Conservation (phyloP, 1,140 invertebrate species). For the Drosophila ironensis region DNA sequence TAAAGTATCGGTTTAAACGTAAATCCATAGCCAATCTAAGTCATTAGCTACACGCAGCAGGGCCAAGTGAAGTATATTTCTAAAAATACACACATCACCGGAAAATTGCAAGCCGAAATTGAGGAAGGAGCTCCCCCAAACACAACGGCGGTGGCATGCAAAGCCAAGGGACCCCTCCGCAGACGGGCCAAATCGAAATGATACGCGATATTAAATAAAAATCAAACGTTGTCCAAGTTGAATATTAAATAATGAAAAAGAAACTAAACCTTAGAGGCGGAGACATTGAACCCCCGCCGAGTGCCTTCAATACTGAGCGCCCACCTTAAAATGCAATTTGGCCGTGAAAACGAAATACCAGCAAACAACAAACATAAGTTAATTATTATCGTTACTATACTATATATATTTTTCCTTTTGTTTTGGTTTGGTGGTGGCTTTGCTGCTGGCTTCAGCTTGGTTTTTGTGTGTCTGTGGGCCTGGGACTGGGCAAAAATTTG, state of each 20-base stretch:
- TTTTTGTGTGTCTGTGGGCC: constrained; percentile 11
- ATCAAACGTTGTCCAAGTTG: no score
- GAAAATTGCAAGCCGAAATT: constrained; percentile 4
- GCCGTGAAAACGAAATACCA: constrained; percentile 73
- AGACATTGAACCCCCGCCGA: constrained; percentile 19
- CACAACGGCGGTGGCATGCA: no score
- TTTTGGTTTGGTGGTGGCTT: constrained; percentile 17
- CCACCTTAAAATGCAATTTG: constrained; percentile 67
- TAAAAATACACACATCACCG: background rate
- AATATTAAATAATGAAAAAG: background rate
- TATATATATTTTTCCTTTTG: constrained; percentile 49
- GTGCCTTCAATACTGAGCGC: constrained; percentile 17
- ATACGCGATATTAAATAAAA: no score
- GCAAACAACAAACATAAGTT: constrained; percentile 73
- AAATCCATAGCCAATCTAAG: constrained; percentile 4
- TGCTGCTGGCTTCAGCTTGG: background rate
- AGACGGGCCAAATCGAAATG: no score
- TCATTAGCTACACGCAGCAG: constrained; percentile 66
- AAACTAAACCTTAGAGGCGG: background rate
- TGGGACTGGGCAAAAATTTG: constrained; percentile 10
- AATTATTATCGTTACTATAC: constrained; percentile 67
- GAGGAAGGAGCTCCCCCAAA: background rate
- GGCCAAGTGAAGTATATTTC: background rate
- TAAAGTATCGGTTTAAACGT: no score
- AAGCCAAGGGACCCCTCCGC: no score